Evolutionary conservation across 2,888 invertebrate species (phyloP), one percentile per base, ranked within the genome.

Genomic region (Diaprepes abbreviatus): DNA sequence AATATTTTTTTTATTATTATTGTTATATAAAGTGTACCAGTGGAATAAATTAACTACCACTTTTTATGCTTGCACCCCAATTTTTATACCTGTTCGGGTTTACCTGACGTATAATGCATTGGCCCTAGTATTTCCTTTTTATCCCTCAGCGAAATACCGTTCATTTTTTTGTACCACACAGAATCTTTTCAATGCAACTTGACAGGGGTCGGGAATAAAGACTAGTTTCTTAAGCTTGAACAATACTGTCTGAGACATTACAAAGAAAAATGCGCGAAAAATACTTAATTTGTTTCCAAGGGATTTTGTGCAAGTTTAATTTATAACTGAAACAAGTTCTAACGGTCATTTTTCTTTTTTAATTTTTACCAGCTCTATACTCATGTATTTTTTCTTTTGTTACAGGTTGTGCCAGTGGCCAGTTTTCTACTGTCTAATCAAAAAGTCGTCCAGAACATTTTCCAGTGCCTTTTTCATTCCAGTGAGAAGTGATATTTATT

Each of bases 381-480:
- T 76, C 14, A 55, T 57, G 38, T 40, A 36, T 63, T 72, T 75
- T 72, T 72, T 77, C 72, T 78, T 75, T 75, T 74, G 74, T 81
- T 79, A 57, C 79, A 80, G 79, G 78, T 74, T 69, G 65, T 65
- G 59, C 70, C 55, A 58, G 31, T 74, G 78, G 79, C 78, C 79
- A 77, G 79, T 79, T 57, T 66, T 67, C 74, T 72, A 69, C 74
- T 72, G 74, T 73, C 74, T 74, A 73, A 76, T 73, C 72, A 73
- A 35, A 50, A 52, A 59, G 40, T 70, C 69, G 71, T 72, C 73
- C 66, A 70, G 68, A 70, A 74, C 60, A 66, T 66, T 78, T 77
- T 73, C 74, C 77, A 79, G 82, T 82, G 83, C 83, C 83, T 84
- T 82, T 72, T 78, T 76, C 79, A 80, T 79, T 80, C 80, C 80